Percentiles rank a stretch among this genome's conserved stretches.
Evolutionary conservation across 2,113 vertebrate species (phyloP).

Genomic region (Athene cunicularia): DNA sequence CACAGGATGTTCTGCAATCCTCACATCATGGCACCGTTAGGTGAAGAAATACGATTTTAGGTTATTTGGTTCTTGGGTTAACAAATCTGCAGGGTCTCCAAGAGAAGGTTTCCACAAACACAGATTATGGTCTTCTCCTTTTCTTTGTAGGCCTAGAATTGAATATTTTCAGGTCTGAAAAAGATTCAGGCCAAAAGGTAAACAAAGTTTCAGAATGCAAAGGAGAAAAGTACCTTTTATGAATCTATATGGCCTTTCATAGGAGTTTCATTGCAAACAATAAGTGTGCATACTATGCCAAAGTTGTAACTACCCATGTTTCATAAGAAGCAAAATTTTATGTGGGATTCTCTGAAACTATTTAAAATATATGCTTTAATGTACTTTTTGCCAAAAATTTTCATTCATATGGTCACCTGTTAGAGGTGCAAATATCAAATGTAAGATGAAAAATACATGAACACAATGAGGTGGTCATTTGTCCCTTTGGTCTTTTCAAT

Average conservation of each 20-base stretch:
- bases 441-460: not conserved
- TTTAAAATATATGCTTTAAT: not conserved
- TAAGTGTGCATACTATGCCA: not conserved
- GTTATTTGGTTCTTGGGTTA: not conserved
- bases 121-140: not conserved
- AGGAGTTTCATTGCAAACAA: not conserved
- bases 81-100: not conserved
- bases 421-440: not conserved
- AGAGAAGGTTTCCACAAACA: not conserved
- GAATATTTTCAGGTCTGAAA: not conserved
- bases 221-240: not conserved
- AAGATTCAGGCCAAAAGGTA: not conserved
- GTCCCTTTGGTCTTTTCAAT: not conserved
- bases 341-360: not conserved
- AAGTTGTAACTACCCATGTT: not conserved
- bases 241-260: not conserved
- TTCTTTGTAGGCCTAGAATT: not conserved
- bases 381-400: not conserved
- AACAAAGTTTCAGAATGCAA: not conserved
- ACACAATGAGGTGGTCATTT: not conserved
- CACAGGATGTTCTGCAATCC: not conserved
- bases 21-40: not conserved
- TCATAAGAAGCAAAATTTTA: not conserved
- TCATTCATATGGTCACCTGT: not conserved
- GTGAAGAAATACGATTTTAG: not conserved